These are phyloP conservation scores for Troides oblongomaculatus DNA, from an alignment of 2,888 invertebrate genomes.

Conservation along the genomic window DNA sequence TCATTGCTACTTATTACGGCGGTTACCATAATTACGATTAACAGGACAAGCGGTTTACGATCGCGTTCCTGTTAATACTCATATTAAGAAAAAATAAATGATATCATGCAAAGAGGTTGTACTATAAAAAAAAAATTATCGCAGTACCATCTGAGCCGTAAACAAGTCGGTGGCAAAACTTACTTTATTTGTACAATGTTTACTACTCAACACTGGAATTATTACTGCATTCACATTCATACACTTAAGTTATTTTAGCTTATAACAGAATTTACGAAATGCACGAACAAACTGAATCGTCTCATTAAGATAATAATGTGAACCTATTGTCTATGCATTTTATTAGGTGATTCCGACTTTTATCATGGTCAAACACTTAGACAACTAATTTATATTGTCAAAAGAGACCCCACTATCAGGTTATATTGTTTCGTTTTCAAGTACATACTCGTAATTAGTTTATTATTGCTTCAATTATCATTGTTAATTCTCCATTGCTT, in stretches of 20 bases:
- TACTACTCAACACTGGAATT: constrained; percentile 12
- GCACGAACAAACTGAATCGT: constrained; percentile 32
- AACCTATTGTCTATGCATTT: constrained; percentile 37
- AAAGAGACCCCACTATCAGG: constrained; percentile 59
- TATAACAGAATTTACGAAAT: constrained; percentile 26
- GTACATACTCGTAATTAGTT: constrained; percentile 59
- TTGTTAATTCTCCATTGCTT: constrained; percentile 52
- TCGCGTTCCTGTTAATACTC: constrained; percentile 24
- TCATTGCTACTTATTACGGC: constrained; percentile 13
- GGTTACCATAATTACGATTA: constrained; percentile 24
- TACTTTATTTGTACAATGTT: constrained; percentile 25
- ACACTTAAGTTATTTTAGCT: constrained; percentile 17
- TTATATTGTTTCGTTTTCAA: constrained; percentile 62
- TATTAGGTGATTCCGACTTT: constrained; percentile 37
- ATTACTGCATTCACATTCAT: constrained; percentile 21
- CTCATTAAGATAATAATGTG: constrained; percentile 33
- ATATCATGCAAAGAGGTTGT: constrained; percentile 22
- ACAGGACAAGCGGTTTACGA: constrained; percentile 27
- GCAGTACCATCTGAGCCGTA: constrained; percentile 9
- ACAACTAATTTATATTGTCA: constrained; percentile 52
- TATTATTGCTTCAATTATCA: constrained; percentile 54
- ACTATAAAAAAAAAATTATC: constrained; percentile 25
- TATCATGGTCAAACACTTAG: constrained; percentile 32
- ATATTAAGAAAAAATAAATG: constrained; percentile 19
- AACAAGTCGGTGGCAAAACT: constrained; percentile 24